Evolutionary conservation across 2,888 invertebrate species (phyloP), one percentile per base, ranked within the genome.

Genomic region (Hyposoter didymator): DNA sequence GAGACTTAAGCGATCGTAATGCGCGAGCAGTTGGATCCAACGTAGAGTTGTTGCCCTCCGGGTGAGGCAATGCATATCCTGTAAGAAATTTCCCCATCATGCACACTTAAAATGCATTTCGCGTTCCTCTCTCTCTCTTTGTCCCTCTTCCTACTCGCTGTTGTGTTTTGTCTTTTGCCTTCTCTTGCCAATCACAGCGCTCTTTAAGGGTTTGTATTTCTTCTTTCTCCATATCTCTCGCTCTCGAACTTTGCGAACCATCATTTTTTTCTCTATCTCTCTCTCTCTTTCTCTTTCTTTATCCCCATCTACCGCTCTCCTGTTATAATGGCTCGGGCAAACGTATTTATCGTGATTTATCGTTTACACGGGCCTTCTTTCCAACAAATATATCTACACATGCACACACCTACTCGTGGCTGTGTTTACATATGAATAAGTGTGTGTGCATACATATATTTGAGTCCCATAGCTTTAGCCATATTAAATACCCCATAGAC

Each of bases 1-100:
- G 90, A 91, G 93, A 93, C 93, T 92, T 93, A 92, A 93, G 92
- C 92, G 93, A 92, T 93, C 92, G 92, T 93, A 93, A 93, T 92
- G 91, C 91, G 90, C 88, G 88, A 87, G 85, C 88, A 49, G 59
- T 17, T 52, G 55, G 55, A 52, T 35, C 49, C 43, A 43, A 7
- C 73, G 14, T 88, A 87, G 88, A 87, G 85, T 66, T 73, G 87
- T 88, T 88, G 87, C 87, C 88, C 85, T 88, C 88, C 87, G 87
- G 84, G 89, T 89, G 88, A 86, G 86, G 76, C 22, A 87, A 87
- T 87, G 87, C 88, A 84, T 80, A 84, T 73, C 72, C 82, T 70
- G 69, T 28, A 66, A 64, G 64, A 75, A 75, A 75, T 75, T 76
- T 76, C 76, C 49, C 66, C 76, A 59, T 59, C 74, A 39, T 55